A percentile compares a stretch with the other conserved stretches of the same genome.
Evolutionary conservation across 2,113 vertebrate species (phyloP).

Genomic region (Theristicus caerulescens): DNA sequence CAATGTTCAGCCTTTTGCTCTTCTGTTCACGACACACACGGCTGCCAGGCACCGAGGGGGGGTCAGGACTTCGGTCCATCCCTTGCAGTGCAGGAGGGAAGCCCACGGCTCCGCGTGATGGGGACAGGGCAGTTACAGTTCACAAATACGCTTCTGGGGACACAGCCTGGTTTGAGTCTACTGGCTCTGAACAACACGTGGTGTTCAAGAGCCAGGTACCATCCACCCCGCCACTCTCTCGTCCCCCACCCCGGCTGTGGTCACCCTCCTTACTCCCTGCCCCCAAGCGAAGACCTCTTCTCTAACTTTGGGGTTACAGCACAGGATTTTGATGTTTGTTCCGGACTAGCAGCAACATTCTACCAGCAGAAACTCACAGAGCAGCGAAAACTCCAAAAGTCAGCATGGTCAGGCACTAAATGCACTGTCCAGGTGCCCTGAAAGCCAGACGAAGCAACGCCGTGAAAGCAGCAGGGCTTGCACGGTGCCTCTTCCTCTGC

Average conservation of each 20-base stretch:
- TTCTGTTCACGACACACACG: too few species aligned
- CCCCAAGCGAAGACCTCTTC: too few species aligned
- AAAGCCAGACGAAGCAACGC: too few species aligned
- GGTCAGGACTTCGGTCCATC: background rate
- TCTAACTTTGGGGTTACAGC: too few species aligned
- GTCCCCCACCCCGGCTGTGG: rapidly evolving
- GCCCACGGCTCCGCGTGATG: rapidly evolving
- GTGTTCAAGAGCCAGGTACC: too few species aligned
- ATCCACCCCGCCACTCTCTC: background rate
- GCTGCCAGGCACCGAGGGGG: background rate
- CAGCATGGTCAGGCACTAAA: background rate
- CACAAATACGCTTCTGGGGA: background rate
- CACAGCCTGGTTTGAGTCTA: rapidly evolving
- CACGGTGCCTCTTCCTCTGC: background rate
- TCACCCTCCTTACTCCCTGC: background rate
- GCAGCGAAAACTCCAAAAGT: background rate
- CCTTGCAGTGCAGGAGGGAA: background rate
- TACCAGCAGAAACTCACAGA: background rate
- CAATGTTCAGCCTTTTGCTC: rapidly evolving
- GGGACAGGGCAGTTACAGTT: background rate
- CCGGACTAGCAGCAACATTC: background rate
- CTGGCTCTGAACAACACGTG: background rate
- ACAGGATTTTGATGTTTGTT: background rate
- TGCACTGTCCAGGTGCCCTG: rapidly evolving
- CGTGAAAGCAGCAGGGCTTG: background rate